Conservation (phyloP, 53 echinoderm and acorn worm species). For the Astropecten irregularis region DNA sequence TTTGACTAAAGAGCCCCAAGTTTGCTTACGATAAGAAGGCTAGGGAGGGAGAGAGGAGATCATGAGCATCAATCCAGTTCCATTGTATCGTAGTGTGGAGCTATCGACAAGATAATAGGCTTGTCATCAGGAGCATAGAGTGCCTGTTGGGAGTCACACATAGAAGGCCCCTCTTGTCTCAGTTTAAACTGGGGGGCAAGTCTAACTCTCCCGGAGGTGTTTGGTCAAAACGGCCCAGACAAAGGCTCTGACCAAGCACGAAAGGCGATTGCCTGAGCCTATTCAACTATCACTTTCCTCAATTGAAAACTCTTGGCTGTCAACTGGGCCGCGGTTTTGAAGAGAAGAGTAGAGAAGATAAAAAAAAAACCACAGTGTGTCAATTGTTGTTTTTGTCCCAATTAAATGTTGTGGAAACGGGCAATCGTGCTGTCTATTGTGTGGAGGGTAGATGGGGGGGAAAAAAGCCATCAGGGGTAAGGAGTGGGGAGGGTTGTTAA, state of each 20-base stretch:
- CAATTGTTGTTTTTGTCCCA: slow-evolving; percentile 66
- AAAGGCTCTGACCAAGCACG: slow-evolving; percentile 8
- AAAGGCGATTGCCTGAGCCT: slow-evolving; percentile 10
- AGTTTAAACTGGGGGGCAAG: neutral
- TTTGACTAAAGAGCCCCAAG: no score
- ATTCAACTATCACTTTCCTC: slow-evolving; percentile 6
- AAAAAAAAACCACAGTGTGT: slow-evolving; percentile 4
- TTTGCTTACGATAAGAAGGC: no score
- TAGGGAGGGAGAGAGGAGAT: neutral
- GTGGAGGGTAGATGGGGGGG: neutral
- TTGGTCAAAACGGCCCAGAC: slow-evolving; percentile 13
- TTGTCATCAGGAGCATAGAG: neutral
- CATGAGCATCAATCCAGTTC: neutral
- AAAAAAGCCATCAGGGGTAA: neutral
- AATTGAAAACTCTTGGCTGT: slow-evolving; percentile 21
- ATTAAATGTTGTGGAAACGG: slow-evolving; percentile 67
- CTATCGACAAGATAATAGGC: neutral
- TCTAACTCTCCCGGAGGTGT: slow-evolving; percentile 42
- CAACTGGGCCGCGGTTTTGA: slow-evolving; percentile 22
- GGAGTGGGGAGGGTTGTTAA: neutral
- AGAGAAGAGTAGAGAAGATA: neutral
- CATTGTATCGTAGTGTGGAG: neutral
- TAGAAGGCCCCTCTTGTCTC: neutral
- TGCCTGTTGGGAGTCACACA: neutral
- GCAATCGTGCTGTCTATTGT: slow-evolving; percentile 53